Base-by-base conservation (phyloP, 2,113 vertebrate species). In the Ictalurus punctatus region DNA sequence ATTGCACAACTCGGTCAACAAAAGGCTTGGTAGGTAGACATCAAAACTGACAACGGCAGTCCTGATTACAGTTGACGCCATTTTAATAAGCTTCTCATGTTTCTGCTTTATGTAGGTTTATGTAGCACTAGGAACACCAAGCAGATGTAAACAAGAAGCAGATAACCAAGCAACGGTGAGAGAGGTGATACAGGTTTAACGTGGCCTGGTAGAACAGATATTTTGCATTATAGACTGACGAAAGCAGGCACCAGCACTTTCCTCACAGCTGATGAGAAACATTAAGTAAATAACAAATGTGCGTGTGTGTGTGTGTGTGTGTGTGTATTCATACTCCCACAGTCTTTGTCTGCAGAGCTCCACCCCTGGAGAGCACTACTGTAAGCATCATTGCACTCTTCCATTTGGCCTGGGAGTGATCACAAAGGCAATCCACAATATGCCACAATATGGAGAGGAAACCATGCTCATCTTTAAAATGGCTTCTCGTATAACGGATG, bases 381-480 rank as follows among this genome's bases (percentile, higher is more conserved):
- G 44, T 86, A 91, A 90, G 90, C 88, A 84, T 90, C 86, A 91
- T 82, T 90, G 81, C 86, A 81, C 90, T 88, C 52, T 56, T 86
- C 84, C 83, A 88, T 88, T 86, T 88, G 83, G 90, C 85, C 79
- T 52, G 54, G 84, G 65, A 87, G 81, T 79, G 65, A 86, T 90
- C 83, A 79, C 79, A 71, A 67, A 90, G 78, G 86, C 89, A 54
- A 88, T 78, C n/a, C 56, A 85, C 85, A 87, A 91, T 89, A 83
- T 89, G 83, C 56, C 76, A 83, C 88, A 88, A 90, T 91, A 84
- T 89, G 86, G 90, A 88, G 81, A 84, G 81, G 88, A 90, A 86
- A 48, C 56, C 82, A 80, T 78, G 56, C 80, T 90, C 80, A 84
- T 87, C 88, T 91, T 80, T 58, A 83, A 19, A 87, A 89, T 48